Conservation (phyloP, 2,113 vertebrate genomes). For the Amphiprion percula region DNA sequence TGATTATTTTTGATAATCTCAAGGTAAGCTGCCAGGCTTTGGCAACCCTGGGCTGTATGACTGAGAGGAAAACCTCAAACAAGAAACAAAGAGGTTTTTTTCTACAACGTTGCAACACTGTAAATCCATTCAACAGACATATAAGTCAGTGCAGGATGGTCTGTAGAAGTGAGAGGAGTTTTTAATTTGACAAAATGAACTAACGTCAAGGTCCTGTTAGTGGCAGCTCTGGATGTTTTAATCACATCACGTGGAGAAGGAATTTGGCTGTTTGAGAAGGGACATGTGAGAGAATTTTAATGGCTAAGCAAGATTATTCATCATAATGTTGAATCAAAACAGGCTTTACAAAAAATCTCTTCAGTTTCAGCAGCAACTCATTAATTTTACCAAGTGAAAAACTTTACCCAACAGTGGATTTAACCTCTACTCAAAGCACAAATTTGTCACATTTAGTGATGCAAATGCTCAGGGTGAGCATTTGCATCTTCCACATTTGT, state of each 20-base stretch:
- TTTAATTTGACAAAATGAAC: background rate
- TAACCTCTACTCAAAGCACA: background rate
- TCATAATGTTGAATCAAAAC: background rate
- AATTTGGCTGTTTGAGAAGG: background rate
- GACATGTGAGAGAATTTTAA: background rate
- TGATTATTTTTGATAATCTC: constrained; percentile 60
- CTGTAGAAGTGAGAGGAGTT: background rate
- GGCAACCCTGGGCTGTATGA: constrained; percentile 7
- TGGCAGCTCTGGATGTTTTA: background rate
- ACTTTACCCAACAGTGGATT: background rate
- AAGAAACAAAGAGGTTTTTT: constrained; percentile 30
- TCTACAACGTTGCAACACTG: background rate
- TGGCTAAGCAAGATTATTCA: background rate
- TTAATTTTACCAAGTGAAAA: background rate
- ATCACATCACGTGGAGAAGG: background rate
- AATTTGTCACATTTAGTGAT: no score
- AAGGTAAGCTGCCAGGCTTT: constrained; percentile 49
- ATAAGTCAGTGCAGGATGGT: background rate
- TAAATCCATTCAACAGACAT: background rate
- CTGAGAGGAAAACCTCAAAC: constrained; percentile 34
- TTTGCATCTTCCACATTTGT: background rate
- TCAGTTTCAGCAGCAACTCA: background rate
- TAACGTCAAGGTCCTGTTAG: constrained; percentile 1
- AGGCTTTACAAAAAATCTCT: no score
- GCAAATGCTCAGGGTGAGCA: no score